phyloP scores from a whole-genome alignment of 2,113 vertebrate genomes.

The Syrrhaptes paradoxus region DNA sequence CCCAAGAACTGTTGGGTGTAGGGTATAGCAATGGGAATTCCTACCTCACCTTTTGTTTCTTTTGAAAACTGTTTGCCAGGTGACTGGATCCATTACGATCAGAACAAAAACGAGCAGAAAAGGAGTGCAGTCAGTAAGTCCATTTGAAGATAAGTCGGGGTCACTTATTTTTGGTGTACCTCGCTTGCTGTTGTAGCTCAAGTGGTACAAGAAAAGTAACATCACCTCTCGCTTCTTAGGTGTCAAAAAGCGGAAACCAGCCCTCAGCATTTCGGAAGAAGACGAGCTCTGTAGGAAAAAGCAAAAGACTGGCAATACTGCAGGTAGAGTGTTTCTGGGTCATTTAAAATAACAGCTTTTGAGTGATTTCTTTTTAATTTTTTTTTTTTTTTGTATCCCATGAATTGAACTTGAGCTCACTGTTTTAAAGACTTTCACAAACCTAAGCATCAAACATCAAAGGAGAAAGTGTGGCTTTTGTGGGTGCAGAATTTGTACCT shows the following conservation, averaged over 20 bases:
- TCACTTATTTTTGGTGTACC: fast-evolving
- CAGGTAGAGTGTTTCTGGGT: constrained; percentile 64
- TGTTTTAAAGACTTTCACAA: no score
- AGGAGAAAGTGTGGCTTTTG: neutral
- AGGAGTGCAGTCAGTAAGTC: constrained; percentile 44
- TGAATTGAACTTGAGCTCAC: fast-evolving
- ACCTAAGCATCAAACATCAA: neutral
- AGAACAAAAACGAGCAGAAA: constrained; percentile 51
- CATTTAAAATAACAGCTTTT: no score
- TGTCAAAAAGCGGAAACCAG: constrained; percentile 51
- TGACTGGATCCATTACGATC: constrained; percentile 57
- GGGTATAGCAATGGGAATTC: neutral
- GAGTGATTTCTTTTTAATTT: no score
- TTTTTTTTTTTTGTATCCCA: neutral
- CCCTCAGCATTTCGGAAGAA: constrained; percentile 69
- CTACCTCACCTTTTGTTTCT: neutral
- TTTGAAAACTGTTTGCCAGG: constrained; percentile 20
- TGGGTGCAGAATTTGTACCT: neutral
- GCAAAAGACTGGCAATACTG: constrained; percentile 22
- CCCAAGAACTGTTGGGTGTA: neutral
- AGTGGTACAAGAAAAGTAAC: neutral
- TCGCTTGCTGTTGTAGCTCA: neutral
- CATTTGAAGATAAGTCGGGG: fast-evolving
- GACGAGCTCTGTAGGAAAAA: constrained; percentile 74
- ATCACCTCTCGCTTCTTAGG: neutral